phyloP scores from a whole-genome alignment of 2,888 invertebrate genomes.

The Epinotia bilunana region DNA sequence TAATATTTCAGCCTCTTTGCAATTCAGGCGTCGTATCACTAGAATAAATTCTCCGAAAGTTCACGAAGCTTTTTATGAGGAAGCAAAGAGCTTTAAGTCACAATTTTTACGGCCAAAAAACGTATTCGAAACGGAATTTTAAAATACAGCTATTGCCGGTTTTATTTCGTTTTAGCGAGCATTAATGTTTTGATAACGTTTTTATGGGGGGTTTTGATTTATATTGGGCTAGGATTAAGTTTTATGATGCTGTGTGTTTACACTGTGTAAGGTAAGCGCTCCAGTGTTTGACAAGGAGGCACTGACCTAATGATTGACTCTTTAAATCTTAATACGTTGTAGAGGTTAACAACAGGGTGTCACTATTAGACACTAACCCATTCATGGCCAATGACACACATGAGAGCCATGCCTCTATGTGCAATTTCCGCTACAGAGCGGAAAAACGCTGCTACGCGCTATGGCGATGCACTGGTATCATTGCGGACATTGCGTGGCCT shows the following conservation, averaged over 20 bases:
- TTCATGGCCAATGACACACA: too few relatives aligned
- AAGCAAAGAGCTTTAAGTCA: slow-evolving; percentile 20
- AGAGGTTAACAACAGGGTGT: too few relatives aligned
- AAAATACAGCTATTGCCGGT: slow-evolving; percentile 29
- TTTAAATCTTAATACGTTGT: too few relatives aligned
- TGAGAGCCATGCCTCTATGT: too few relatives aligned
- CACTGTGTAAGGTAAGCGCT: background rate
- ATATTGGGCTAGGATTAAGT: slow-evolving; percentile 2
- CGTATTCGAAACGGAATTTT: slow-evolving; percentile 25
- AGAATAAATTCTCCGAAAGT: slow-evolving; percentile 29
- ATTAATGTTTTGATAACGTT: slow-evolving; percentile 32
- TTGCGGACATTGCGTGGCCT: too few relatives aligned
- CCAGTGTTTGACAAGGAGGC: too few relatives aligned
- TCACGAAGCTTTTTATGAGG: slow-evolving; percentile 29
- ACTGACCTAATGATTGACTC: too few relatives aligned
- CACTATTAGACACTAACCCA: too few relatives aligned
- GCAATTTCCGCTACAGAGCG: too few relatives aligned
- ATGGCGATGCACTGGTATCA: too few relatives aligned
- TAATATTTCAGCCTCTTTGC: slow-evolving; percentile 24
- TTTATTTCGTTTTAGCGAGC: slow-evolving; percentile 20
- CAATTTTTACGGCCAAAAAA: slow-evolving; percentile 25
- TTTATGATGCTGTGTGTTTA: background rate
- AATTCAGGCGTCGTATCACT: slow-evolving; percentile 20
- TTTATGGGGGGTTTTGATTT: slow-evolving; percentile 32
- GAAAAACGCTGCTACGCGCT: too few relatives aligned